These are phyloP conservation scores for Cyclophora punctaria DNA, from an alignment of 2,888 invertebrate species.

Conservation along the genomic window DNA sequence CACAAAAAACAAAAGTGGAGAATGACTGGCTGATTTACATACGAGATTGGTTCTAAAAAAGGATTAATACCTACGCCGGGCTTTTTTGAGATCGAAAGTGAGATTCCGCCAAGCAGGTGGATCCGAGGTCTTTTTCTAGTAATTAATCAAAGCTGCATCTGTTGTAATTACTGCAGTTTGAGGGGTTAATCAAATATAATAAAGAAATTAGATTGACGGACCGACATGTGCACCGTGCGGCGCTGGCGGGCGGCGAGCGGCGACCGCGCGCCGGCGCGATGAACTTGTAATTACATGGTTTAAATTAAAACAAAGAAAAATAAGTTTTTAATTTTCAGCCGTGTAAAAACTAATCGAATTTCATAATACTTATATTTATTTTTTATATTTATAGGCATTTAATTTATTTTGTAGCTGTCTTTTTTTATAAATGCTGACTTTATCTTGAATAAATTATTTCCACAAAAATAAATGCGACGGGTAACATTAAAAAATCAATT, in stretches of 20 bases:
- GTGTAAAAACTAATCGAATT: constrained; percentile 10
- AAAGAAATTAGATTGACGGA: constrained; percentile 58
- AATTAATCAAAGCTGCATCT: constrained; percentile 71
- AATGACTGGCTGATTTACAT: constrained; percentile 69
- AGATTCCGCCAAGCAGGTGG: constrained; percentile 59
- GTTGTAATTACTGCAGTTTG: constrained; percentile 63
- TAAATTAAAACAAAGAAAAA: no score
- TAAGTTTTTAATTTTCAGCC: constrained; percentile 21
- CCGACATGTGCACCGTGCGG: constrained; percentile 44
- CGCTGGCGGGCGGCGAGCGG: no score
- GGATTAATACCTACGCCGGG: constrained; percentile 19
- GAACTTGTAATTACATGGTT: constrained; percentile 15
- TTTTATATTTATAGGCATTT: no score
- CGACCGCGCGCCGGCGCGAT: constrained; percentile 5
- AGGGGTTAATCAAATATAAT: constrained; percentile 74
- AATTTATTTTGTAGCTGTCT: no score
- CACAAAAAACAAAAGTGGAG: constrained; percentile 47
- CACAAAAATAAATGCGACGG: no score
- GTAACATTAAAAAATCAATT: no score
- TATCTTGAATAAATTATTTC: no score
- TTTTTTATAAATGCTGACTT: no score
- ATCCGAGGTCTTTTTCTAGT: constrained; percentile 52
- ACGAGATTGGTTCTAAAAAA: constrained; percentile 52
- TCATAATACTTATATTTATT: no score
- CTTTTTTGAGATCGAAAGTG: constrained; percentile 56